These are phyloP conservation scores for Poecilia velifera DNA, from an alignment of 2,797 vertebrate species.

Conservation along the genomic window DNA sequence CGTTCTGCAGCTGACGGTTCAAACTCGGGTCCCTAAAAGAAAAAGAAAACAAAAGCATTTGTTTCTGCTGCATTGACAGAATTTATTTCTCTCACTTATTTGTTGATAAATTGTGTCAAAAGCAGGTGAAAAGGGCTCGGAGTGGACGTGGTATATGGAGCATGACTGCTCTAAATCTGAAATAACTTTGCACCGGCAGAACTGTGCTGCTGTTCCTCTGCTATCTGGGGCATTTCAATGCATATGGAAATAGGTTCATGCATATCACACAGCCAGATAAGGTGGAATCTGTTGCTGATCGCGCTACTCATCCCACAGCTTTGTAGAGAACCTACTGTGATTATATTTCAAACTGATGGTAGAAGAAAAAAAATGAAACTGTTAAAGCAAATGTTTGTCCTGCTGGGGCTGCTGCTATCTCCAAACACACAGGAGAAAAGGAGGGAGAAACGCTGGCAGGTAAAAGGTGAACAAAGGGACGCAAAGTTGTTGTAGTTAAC, in stretches of 20 bases:
- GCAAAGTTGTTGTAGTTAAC: too few species aligned
- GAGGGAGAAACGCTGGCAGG: constrained; percentile 33
- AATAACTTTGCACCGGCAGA: constrained; percentile 37
- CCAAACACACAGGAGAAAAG: constrained; percentile 52
- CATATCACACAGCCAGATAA: constrained; percentile 60
- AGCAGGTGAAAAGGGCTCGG: constrained; percentile 9
- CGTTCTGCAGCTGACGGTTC: not conserved
- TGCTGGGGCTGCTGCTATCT: constrained; percentile 54
- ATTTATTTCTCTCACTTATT: constrained; percentile 13
- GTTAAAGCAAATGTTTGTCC: constrained; percentile 69
- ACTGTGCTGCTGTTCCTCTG: constrained; percentile 39
- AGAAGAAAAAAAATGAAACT: constrained; percentile 36
- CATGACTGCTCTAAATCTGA: constrained; percentile 41
- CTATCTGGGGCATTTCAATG: constrained; percentile 68
- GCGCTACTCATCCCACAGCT: constrained; percentile 52
- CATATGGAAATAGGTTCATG: constrained; percentile 67
- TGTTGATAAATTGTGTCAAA: not conserved
- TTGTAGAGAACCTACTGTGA: constrained; percentile 60
- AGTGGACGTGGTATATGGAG: constrained; percentile 11
- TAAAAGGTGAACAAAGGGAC: constrained; percentile 27
- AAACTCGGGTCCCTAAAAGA: constrained; percentile 7
- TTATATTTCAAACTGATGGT: constrained; percentile 58
- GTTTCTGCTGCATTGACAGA: not conserved
- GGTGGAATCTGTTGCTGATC: constrained; percentile 58
- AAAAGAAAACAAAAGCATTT: constrained; percentile 6